Evolutionary conservation across 2,797 vertebrate genomes (phyloP).

Genomic region (Hyperoplus lanceolatus): DNA sequence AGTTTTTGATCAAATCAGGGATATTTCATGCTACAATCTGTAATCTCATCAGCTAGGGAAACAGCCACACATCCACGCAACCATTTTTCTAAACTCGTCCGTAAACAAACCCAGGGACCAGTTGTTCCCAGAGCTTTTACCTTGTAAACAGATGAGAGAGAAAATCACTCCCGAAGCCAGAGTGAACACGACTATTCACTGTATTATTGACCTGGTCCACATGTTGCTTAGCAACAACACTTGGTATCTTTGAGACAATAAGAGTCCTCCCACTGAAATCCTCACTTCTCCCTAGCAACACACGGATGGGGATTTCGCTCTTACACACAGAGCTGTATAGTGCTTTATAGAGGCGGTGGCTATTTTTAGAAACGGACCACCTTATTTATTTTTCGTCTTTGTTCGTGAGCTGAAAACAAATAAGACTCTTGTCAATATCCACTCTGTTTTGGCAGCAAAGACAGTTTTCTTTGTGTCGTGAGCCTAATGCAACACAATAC

Average conservation of each 20-base stretch:
- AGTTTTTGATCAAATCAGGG: constrained; percentile 9
- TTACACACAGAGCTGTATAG: constrained; percentile 36
- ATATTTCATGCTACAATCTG: not conserved
- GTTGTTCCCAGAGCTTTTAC: constrained; percentile 45
- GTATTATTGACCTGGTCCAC: constrained; percentile 78
- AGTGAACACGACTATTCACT: constrained; percentile 54
- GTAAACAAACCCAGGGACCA: constrained; percentile 25
- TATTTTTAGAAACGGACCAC: constrained; percentile 73
- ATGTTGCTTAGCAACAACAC: constrained; percentile 85
- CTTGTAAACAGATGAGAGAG: constrained; percentile 71
- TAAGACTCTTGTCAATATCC: not conserved
- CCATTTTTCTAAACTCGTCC: not conserved
- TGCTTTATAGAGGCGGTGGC: constrained; percentile 33
- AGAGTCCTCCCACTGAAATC: constrained; percentile 57
- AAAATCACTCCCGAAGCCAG: constrained; percentile 72
- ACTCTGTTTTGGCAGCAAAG: constrained; percentile 8
- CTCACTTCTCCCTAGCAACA: constrained; percentile 79
- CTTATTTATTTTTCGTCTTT: not conserved
- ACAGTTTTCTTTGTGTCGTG: not conserved
- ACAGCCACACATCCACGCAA: not conserved
- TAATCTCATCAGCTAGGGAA: constrained; percentile 7
- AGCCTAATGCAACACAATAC: constrained; percentile 15
- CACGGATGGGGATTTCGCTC: constrained; percentile 57
- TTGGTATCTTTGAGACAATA: constrained; percentile 71
- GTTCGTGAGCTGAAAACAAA: constrained; percentile 24